phyloP scores from a whole-genome alignment of 2,113 vertebrate genomes.

The Myxocyprinus asiaticus region DNA sequence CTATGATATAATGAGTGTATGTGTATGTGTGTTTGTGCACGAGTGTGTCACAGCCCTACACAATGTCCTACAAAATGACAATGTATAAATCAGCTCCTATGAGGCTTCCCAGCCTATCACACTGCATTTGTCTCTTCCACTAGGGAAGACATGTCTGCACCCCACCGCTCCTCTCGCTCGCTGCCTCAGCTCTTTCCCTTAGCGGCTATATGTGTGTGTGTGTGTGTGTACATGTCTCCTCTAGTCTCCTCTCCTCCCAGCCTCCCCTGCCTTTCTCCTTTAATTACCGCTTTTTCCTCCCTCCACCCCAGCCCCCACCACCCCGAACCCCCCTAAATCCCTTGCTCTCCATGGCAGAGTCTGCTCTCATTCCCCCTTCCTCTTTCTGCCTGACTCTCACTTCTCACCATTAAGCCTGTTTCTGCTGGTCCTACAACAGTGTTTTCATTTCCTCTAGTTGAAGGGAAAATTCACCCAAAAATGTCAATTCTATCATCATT shows the following conservation, averaged over 20 bases:
- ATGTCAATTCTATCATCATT: no score
- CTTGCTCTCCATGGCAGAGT: slow-evolving; percentile 46
- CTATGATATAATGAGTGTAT: not conserved
- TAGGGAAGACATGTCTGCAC: slow-evolving; percentile 52
- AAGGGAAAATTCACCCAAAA: no score
- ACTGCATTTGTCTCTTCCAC: slow-evolving; percentile 58
- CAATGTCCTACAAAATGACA: slow-evolving; percentile 49
- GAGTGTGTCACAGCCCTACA: slow-evolving; percentile 31
- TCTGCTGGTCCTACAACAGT: slow-evolving; percentile 44
- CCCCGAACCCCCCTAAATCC: slow-evolving; percentile 36
- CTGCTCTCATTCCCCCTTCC: slow-evolving; percentile 41
- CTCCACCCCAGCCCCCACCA: slow-evolving; percentile 25
- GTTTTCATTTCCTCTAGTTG: slow-evolving; percentile 21
- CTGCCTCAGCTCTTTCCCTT: slow-evolving; percentile 52
- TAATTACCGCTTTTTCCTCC: slow-evolving; percentile 57
- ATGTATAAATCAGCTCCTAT: slow-evolving; percentile 52
- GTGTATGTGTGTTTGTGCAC: slow-evolving; percentile 35
- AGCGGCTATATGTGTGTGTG: slow-evolving; percentile 41
- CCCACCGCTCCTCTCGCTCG: slow-evolving; percentile 30
- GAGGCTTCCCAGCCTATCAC: slow-evolving; percentile 58
- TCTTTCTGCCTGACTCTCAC: slow-evolving; percentile 39
- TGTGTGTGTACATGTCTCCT: slow-evolving; percentile 44
- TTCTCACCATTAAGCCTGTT: not conserved
- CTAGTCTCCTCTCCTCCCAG: slow-evolving; percentile 50
- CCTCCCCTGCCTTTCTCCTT: slow-evolving; percentile 57